These are phyloP conservation scores for Oryctes rhinoceros DNA, from an alignment of 1,140 invertebrate genomes.

Conservation along the genomic window DNA sequence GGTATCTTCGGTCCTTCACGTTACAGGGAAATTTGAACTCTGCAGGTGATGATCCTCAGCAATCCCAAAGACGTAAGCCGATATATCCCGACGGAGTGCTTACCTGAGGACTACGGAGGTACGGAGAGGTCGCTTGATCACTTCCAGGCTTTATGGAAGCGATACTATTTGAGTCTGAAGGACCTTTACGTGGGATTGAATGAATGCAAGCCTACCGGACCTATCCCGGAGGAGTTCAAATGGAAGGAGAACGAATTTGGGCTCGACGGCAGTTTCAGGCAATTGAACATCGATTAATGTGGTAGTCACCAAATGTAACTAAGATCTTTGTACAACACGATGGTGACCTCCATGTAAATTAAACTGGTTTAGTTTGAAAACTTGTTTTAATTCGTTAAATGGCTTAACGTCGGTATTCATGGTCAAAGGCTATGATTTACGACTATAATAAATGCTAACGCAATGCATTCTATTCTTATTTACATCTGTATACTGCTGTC, in stretches of 20 bases:
- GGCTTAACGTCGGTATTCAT: too few relatives aligned
- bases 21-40: not conserved
- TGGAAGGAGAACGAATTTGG: not conserved
- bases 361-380: too few relatives aligned
- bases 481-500: too few relatives aligned
- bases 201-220: not conserved
- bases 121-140: not conserved
- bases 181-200: not conserved
- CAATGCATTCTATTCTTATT: too few relatives aligned
- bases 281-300: conserved; percentile 4
- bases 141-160: not conserved
- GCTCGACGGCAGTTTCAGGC: not conserved
- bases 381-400: too few relatives aligned
- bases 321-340: too few relatives aligned
- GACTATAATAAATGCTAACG: too few relatives aligned
- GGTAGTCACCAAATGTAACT: too few relatives aligned
- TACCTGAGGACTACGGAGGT: not conserved
- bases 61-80: not conserved
- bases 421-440: too few relatives aligned
- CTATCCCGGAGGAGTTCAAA: not conserved
- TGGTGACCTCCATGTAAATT: too few relatives aligned
- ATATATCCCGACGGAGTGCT: not conserved
- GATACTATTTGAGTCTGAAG: not conserved
- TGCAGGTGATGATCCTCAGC: not conserved
- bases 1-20: not conserved